Evolutionary conservation across 1,140 invertebrate genomes (phyloP), one percentile per base, ranked within the genome.

Genomic region (Limonius californicus): DNA sequence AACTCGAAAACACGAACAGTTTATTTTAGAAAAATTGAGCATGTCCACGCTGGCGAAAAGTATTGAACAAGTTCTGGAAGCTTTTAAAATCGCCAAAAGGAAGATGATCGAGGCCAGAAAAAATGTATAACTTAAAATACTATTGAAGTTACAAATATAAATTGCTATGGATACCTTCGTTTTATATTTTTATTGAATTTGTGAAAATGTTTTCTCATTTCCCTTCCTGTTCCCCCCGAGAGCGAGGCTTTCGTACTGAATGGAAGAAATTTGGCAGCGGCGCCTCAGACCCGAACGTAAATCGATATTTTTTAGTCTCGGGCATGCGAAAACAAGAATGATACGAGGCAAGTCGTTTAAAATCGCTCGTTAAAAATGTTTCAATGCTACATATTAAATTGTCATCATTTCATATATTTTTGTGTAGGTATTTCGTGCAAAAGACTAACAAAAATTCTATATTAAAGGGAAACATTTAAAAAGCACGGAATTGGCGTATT

Each of bases 51-150:
- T 75, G 42, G 63, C 73, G n/a, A 73, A 72, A 64, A 75, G 68
- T 43, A 71, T 74, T 8, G 67, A 74, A 53, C 62, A 72, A 60
- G 73, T 75, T 7, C 50, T 74, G 19, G 53, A 68, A 59, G 72
- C 72, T 11, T 74, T 75, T 43, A 72, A 69, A 58, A 61, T 53
- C 4, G 72, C 74, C 1, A 66, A 68, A 59, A 70, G 64, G 57
- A 70, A 72, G 43, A 71, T 73, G 72, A 56, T 72, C 0, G 64
- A 70, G 54, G 72, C 66, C 0, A 65, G 68, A 59, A 67, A 69
- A 64, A 66, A 70, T 57, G 23, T 67, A 30, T 65, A 57, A 57
- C 39, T 35, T 7, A 2, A 53, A 57, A 19, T 18, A 50, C 3
- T 50, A 45, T 4, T 45, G 6, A 45, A 45, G 14, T 15, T n/a